Conservation (phyloP, 2,888 invertebrate species). For the Flabesymbios commensalis region DNA sequence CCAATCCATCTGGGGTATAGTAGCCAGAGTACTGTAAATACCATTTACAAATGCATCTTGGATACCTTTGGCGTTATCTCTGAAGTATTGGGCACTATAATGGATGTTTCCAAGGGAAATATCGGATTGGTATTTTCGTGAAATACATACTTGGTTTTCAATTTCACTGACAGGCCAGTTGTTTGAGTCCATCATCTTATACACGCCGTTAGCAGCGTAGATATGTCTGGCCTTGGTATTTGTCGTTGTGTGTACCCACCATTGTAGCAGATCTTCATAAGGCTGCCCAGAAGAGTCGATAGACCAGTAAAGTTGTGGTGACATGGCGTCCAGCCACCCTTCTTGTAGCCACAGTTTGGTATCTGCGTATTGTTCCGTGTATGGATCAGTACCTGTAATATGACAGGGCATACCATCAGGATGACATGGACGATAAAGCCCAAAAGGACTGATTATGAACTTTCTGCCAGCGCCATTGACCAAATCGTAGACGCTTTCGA, state of each 20-base stretch:
- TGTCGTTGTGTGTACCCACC: conserved; percentile 52
- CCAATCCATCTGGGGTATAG: too few relatives aligned
- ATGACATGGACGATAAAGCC: conserved; percentile 51
- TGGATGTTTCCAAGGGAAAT: conserved; percentile 42
- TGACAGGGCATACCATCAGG: conserved; percentile 39
- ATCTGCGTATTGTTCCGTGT: conserved; percentile 47
- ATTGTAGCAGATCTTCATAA: conserved; percentile 47
- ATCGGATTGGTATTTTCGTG: conserved; percentile 19
- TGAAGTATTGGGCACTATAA: conserved; percentile 45
- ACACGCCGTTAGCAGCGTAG: conserved; percentile 45
- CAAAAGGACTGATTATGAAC: conserved; percentile 17
- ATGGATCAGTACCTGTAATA: conserved; percentile 44
- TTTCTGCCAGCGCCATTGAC: background rate
- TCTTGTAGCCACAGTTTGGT: conserved; percentile 47
- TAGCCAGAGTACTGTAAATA: conserved; percentile 38
- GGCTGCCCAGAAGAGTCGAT: conserved; percentile 52
- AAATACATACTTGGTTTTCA: conserved; percentile 41
- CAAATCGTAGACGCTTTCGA: conserved; percentile 36
- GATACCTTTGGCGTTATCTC: conserved; percentile 37
- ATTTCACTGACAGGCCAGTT: conserved; percentile 44
- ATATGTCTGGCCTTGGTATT: conserved; percentile 41
- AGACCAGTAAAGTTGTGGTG: conserved; percentile 55
- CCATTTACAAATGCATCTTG: conserved; percentile 29
- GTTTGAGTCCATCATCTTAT: conserved; percentile 31
- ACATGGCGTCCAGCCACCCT: conserved; percentile 51